Conservation (phyloP, 2,888 invertebrate genomes). For the Craniophora ligustri region DNA sequence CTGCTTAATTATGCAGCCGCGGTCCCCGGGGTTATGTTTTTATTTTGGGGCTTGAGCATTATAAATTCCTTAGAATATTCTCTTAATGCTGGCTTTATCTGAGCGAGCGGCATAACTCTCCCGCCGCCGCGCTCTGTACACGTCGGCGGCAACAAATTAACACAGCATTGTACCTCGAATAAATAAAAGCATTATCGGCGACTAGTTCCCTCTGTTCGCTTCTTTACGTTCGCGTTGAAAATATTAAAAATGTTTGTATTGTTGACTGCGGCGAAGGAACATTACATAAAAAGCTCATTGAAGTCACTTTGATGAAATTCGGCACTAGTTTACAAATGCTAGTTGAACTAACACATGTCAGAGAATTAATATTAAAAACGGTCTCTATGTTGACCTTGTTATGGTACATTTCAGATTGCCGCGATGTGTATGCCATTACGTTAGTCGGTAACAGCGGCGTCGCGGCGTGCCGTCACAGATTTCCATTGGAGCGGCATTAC, state of each 20-base stretch:
- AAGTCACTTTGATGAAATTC: slow-evolving; percentile 3
- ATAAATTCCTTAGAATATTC: slow-evolving; percentile 78
- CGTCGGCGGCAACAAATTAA: slow-evolving; percentile 38
- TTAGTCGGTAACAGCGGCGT: slow-evolving; percentile 5
- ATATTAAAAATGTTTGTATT: not conserved
- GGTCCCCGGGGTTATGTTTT: slow-evolving; percentile 74
- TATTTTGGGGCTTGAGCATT: slow-evolving; percentile 73
- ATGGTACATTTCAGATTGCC: no score
- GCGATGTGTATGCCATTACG: slow-evolving; percentile 16
- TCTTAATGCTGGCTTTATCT: slow-evolving; percentile 67
- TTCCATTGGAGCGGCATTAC: slow-evolving; percentile 46
- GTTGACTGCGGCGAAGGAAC: slow-evolving; percentile 2
- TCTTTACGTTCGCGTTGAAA: slow-evolving; percentile 10
- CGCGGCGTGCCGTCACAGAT: slow-evolving; percentile 20
- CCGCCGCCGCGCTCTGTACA: slow-evolving; percentile 21
- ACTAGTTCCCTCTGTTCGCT: slow-evolving; percentile 7
- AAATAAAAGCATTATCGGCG: slow-evolving; percentile 19
- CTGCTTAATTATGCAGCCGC: slow-evolving; percentile 79
- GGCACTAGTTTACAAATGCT: not conserved
- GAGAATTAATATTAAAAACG: no score
- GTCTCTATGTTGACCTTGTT: no score
- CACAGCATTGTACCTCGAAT: slow-evolving; percentile 26
- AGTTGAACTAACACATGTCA: not conserved
- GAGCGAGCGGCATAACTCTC: slow-evolving; percentile 48
- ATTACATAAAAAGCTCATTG: slow-evolving; percentile 1